These are phyloP conservation scores for Dastarcus helophoroides DNA, from an alignment of 2,888 invertebrate genomes.

Conservation along the genomic window DNA sequence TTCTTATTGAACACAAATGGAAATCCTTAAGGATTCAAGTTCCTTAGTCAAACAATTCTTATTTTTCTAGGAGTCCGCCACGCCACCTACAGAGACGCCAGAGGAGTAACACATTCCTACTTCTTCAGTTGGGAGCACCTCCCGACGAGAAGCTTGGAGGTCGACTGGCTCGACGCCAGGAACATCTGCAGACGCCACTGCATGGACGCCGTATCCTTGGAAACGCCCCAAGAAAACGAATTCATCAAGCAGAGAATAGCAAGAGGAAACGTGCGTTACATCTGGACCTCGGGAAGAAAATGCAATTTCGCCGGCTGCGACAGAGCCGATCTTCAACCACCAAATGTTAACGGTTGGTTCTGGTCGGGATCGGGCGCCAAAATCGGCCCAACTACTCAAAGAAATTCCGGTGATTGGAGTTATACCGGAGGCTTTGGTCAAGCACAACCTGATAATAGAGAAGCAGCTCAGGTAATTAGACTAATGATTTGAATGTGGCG, in stretches of 20 bases:
- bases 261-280: constrained; percentile 68
- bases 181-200: constrained; percentile 87
- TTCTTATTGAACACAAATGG: too few species aligned
- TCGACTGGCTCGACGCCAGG: constrained; percentile 83
- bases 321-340: constrained; percentile 70
- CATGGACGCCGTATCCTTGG: constrained; percentile 86
- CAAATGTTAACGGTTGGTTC: constrained; percentile 83
- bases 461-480: constrained; percentile 65
- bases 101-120: constrained; percentile 81
- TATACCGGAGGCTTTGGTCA: constrained; percentile 79
- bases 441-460: constrained; percentile 80
- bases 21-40: too few species aligned
- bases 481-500: background rate
- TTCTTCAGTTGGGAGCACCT: constrained; percentile 90
- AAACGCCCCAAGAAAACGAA: constrained; percentile 85
- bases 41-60: constrained; percentile 8
- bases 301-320: constrained; percentile 88
- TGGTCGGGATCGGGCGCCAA: constrained; percentile 90
- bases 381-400: constrained; percentile 77
- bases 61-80: constrained; percentile 64
- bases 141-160: constrained; percentile 61
- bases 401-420: constrained; percentile 86
- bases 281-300: constrained; percentile 87
- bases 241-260: constrained; percentile 79
- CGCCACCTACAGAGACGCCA: constrained; percentile 75